Evolutionary conservation across 2,797 vertebrate species (phyloP).

Genomic region (Meda fulgida): DNA sequence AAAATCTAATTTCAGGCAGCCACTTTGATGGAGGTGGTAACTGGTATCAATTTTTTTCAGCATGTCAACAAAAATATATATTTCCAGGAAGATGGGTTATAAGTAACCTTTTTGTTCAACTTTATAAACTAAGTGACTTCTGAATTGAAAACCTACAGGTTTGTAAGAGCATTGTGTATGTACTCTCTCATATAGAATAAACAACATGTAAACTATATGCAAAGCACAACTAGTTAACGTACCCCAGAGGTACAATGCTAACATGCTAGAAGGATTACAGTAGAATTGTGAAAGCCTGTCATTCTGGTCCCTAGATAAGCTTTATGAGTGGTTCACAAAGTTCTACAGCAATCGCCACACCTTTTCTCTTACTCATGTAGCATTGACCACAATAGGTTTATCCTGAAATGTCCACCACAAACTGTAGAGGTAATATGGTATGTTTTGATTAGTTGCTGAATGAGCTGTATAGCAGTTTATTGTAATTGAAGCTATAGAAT

Average conservation of each 20-base stretch:
- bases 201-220: neutral
- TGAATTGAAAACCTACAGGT: neutral
- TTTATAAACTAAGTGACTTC: neutral
- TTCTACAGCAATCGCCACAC: constrained; percentile 28
- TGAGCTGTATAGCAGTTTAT: neutral
- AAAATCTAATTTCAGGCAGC: constrained; percentile 70
- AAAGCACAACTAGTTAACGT: neutral
- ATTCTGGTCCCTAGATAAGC: constrained; percentile 38
- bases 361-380: neutral
- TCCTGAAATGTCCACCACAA: neutral
- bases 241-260: neutral
- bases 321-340: constrained; percentile 41
- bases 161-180: neutral
- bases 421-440: neutral
- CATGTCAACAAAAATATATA: constrained; percentile 4
- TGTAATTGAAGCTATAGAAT: neutral
- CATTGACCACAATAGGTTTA: neutral
- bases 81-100: neutral
- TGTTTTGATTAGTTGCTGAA: constrained; percentile 2
- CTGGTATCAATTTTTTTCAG: constrained; percentile 1
- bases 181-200: neutral
- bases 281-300: neutral
- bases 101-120: neutral
- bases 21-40: constrained; percentile 61
- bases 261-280: neutral